phyloP scores from a whole-genome alignment of 2,888 invertebrate genomes.

The Nephrotoma guestfalica region DNA sequence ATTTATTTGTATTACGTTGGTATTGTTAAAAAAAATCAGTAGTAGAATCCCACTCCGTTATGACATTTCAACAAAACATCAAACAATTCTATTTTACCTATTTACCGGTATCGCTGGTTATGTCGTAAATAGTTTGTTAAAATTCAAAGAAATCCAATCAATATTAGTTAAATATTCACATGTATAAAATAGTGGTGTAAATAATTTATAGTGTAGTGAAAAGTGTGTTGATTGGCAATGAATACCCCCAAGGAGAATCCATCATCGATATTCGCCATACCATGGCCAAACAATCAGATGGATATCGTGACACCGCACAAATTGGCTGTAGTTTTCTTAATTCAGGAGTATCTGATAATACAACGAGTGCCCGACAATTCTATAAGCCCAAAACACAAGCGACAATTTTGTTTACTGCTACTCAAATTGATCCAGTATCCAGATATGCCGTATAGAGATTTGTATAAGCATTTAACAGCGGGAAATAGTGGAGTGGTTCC shows the following conservation, averaged over 20 bases:
- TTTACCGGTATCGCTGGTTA: background rate
- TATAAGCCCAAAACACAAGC: constrained; percentile 43
- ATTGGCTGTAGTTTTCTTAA: constrained; percentile 59
- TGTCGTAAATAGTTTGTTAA: background rate
- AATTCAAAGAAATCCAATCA: background rate
- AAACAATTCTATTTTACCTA: background rate
- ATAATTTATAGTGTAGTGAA: background rate
- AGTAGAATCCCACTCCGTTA: background rate
- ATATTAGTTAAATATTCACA: background rate
- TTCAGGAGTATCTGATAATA: constrained; percentile 57
- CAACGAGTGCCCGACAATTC: constrained; percentile 23
- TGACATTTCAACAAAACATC: background rate
- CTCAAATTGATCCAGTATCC: constrained; percentile 66
- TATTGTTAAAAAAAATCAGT: background rate
- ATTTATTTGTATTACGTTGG: background rate
- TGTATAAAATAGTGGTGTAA: background rate
- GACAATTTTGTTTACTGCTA: constrained; percentile 67
- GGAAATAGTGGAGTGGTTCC: constrained; percentile 23
- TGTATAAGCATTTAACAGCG: constrained; percentile 43
- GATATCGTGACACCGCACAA: constrained; percentile 58
- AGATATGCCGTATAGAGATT: constrained; percentile 56
- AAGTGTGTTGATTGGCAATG: background rate
- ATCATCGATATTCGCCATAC: background rate
- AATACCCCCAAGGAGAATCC: constrained; percentile 2
- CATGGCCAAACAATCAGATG: constrained; percentile 22